These are phyloP conservation scores for Clusia tigrina DNA, from an alignment of 2,888 invertebrate species.

Conservation along the genomic window DNA sequence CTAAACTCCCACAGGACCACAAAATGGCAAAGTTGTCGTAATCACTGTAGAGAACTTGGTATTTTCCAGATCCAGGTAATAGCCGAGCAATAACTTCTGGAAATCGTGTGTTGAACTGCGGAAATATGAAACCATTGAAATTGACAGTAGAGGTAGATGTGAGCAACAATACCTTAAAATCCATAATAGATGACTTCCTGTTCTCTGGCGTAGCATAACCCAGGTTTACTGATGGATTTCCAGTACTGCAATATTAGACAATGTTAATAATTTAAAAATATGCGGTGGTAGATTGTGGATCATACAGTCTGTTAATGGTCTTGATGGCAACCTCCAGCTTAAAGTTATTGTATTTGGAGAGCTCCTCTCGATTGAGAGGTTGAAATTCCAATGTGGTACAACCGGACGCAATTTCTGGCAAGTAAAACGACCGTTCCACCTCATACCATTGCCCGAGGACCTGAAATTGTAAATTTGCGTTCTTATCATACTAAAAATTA, in stretches of 20 bases:
- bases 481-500: neutral
- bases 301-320: slow-evolving; percentile 74
- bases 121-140: neutral
- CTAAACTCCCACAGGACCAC: slow-evolving; percentile 77
- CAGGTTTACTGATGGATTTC: slow-evolving; percentile 68
- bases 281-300: slow-evolving; percentile 20
- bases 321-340: slow-evolving; percentile 70
- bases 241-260: slow-evolving; percentile 68
- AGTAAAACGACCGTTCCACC: slow-evolving; percentile 78
- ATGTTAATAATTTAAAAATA: neutral
- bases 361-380: slow-evolving; percentile 55
- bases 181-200: slow-evolving; percentile 67
- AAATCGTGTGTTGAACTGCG: slow-evolving; percentile 69
- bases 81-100: slow-evolving; percentile 73
- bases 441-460: slow-evolving; percentile 78
- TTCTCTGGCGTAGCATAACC: slow-evolving; percentile 72
- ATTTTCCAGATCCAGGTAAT: slow-evolving; percentile 76
- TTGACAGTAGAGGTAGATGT: neutral
- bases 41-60: slow-evolving; percentile 77
- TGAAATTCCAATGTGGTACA: slow-evolving; percentile 73
- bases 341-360: slow-evolving; percentile 66
- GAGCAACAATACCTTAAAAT: slow-evolving; percentile 57
- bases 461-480: slow-evolving; percentile 38
- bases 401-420: slow-evolving; percentile 75
- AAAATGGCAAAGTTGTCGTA: slow-evolving; percentile 76